Percentiles rank a stretch among this genome's conserved stretches.
Conservation (phyloP, 2,797 vertebrate species). For the Eulemur mongoz region DNA sequence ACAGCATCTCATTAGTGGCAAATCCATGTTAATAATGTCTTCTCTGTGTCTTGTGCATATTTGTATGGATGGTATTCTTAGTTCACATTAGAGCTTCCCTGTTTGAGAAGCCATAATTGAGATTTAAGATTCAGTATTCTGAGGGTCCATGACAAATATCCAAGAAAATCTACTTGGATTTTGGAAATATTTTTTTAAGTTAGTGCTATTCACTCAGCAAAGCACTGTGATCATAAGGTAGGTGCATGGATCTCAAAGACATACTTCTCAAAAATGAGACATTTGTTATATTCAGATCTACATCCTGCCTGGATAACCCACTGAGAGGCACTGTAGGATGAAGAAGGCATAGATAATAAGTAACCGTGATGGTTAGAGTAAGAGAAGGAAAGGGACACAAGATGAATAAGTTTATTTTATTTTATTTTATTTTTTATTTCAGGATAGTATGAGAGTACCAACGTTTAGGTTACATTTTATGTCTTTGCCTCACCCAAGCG, state of each 20-base stretch:
- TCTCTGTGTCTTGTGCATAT: not conserved
- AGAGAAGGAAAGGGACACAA: not conserved
- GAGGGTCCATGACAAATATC: not conserved
- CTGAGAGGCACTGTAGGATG: not conserved
- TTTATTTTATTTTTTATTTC: no score
- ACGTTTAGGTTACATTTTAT: no score
- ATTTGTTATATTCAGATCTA: not conserved
- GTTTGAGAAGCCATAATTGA: not conserved
- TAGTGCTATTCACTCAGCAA: not conserved
- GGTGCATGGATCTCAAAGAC: not conserved
- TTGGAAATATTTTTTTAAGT: not conserved
- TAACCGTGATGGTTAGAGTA: not conserved
- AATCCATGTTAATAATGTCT: not conserved
- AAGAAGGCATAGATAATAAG: not conserved
- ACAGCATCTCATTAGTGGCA: not conserved
- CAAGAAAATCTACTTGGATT: not conserved
- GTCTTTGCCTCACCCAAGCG: no score
- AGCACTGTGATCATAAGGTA: not conserved
- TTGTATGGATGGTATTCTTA: not conserved
- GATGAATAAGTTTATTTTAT: not conserved
- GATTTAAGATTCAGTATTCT: not conserved
- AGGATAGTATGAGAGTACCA: no score
- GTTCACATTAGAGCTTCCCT: not conserved
- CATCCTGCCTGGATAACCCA: not conserved
- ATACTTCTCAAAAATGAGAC: not conserved